Conservation (phyloP, 1,140 invertebrate species). For the Panulirus ornatus region DNA sequence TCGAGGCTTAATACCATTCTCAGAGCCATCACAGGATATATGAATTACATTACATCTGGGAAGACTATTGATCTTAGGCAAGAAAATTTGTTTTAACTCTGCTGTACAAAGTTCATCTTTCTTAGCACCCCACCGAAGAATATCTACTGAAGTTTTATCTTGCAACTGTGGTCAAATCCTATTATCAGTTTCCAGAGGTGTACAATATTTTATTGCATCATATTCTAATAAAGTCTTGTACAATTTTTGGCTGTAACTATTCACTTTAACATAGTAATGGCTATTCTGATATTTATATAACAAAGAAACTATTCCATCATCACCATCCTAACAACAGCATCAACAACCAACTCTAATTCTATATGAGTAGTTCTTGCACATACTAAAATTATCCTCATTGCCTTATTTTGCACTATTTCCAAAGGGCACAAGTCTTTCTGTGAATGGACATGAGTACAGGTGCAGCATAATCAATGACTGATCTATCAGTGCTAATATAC, state of each 20-base stretch:
- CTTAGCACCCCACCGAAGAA: no score
- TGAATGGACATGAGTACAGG: no score
- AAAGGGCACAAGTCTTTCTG: background rate
- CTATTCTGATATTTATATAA: background rate
- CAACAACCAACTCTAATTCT: background rate
- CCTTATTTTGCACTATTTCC: background rate
- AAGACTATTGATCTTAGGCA: no score
- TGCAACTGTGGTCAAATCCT: background rate
- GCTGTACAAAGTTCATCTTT: no score
- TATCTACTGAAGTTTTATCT: background rate
- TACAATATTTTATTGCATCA: background rate
- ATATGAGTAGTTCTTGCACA: background rate
- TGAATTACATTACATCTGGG: no score
- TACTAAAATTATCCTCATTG: background rate
- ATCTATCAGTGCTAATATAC: no score
- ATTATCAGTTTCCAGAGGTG: background rate
- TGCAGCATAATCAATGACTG: background rate
- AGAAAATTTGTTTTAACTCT: no score
- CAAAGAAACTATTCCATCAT: background rate
- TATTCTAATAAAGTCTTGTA: background rate
- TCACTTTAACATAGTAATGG: background rate
- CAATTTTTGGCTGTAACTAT: background rate
- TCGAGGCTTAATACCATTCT: no score
- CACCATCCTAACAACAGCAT: background rate
- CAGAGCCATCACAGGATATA: no score